Evolutionary conservation across 2,797 vertebrate genomes (phyloP).

Genomic region (Pangasius krempfi): DNA sequence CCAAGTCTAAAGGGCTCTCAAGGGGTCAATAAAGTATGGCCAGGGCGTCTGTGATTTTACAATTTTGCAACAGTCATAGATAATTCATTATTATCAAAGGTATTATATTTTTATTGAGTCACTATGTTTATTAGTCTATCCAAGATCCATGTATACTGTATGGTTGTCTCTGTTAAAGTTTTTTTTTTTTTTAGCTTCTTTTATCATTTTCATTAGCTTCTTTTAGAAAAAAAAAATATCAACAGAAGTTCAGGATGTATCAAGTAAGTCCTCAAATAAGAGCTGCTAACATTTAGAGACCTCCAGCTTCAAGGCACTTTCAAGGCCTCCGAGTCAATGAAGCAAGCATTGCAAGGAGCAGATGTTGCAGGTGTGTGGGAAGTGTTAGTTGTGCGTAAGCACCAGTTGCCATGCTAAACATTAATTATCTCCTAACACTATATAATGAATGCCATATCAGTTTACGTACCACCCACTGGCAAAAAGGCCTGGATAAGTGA

Average conservation of each 20-base stretch:
- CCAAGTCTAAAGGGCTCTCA: no score
- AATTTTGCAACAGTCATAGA: no score
- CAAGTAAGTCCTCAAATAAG: background rate
- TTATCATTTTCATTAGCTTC: no score
- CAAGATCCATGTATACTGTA: background rate
- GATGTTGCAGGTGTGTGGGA: conserved; percentile 27
- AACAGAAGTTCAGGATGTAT: no score
- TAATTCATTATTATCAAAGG: no score
- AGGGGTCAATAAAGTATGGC: background rate
- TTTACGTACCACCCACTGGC: conserved; percentile 2
- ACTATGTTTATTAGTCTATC: background rate
- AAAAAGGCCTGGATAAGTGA: conserved; percentile 1
- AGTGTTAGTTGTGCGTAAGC: background rate
- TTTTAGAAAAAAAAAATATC: no score
- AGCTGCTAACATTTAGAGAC: background rate
- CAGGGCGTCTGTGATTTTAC: no score
- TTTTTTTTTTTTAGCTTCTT: background rate
- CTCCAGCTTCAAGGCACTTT: background rate
- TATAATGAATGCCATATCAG: conserved; percentile 1
- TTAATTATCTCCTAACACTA: conserved; percentile 5
- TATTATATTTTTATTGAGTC: no score
- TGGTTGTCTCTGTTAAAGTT: background rate
- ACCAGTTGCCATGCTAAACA: conserved; percentile 7
- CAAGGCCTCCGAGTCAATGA: background rate
- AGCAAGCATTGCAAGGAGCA: background rate